phyloP scores from a whole-genome alignment of 2,797 vertebrate genomes.

The Karalla daura region DNA sequence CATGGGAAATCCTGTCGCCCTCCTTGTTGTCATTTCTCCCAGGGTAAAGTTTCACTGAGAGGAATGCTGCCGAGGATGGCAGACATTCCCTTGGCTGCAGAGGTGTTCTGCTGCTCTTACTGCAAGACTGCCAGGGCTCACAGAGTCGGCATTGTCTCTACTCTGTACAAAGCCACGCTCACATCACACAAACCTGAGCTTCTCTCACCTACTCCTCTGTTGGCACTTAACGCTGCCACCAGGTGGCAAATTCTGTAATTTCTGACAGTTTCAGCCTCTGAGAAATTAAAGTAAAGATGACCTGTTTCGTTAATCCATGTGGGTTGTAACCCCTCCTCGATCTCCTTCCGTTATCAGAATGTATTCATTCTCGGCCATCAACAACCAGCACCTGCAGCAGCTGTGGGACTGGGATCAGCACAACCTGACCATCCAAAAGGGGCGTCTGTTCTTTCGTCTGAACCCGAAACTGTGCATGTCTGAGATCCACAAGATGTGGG shows the following conservation, averaged over 20 bases:
- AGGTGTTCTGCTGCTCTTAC: slow-evolving; percentile 56
- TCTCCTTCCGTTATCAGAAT: slow-evolving; percentile 77
- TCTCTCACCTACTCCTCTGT: background rate
- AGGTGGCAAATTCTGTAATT: slow-evolving; percentile 39
- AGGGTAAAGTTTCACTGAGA: slow-evolving; percentile 81
- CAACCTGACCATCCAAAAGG: slow-evolving; percentile 92
- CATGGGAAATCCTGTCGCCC: slow-evolving; percentile 82
- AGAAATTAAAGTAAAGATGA: background rate
- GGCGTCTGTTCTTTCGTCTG: slow-evolving; percentile 94
- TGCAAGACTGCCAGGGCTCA: slow-evolving; percentile 20
- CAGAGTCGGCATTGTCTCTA: slow-evolving; percentile 35
- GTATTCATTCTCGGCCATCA: slow-evolving; percentile 94
- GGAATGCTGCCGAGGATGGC: slow-evolving; percentile 75
- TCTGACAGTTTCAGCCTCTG: background rate
- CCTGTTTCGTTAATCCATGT: fast-evolving
- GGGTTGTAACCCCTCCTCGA: slow-evolving; percentile 18
- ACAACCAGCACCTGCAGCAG: slow-evolving; percentile 96
- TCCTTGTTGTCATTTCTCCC: slow-evolving; percentile 73
- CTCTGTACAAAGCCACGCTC: slow-evolving; percentile 25
- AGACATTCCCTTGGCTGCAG: slow-evolving; percentile 71
- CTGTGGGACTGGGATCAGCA: slow-evolving; percentile 98
- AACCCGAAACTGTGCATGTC: slow-evolving; percentile 97
- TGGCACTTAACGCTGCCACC: slow-evolving; percentile 36
- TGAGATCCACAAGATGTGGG: slow-evolving; percentile 96
- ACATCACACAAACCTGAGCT: slow-evolving; percentile 21